Base-by-base conservation (phyloP, 2,888 invertebrate genomes). In the Lomographa bimaculata region DNA sequence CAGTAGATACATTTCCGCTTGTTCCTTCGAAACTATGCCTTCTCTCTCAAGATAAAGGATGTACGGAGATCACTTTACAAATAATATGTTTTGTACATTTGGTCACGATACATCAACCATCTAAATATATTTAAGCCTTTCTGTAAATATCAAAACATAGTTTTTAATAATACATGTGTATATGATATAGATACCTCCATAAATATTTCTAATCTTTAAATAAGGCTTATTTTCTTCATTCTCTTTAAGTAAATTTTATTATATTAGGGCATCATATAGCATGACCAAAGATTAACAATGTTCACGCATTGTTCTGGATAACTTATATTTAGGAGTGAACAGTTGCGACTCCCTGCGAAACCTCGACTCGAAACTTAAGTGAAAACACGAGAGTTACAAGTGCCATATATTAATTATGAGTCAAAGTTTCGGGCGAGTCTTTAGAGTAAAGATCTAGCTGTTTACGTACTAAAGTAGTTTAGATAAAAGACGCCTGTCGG, bases 251-350 rank as follows among this genome's bases (percentile, higher is more conserved):
- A 28, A 37, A 39, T 27, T 46, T 39, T 40, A 39, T 23, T 35
- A 32, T 36, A 21, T 29, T 33, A 37, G 19, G 36, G 32, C 42
- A 30, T 43, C 36, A 43, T 33, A 27, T 43, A 43, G 42, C 25
- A 35, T 37, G 42, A 43, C 32, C 42, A 43, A 42, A 32, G 23
- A 32, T 10, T 27, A 33, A 43, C 42, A 43, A 43, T 43, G 42
- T 43, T 37, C 24, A 44, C 66, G 67, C 85, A 86, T 66, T 85
- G 86, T 89, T 89, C 89, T 89, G 89, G 87, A 89, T 89, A 87
- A 87, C 89, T 89, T 89, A 89, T 86, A 75, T 76, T 70, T 80
- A 80, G 73, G 71, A 64, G 63, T 75, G 64, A 72, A 69, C 58
- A 60, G 60, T 60, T 52, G 37, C 42, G 21, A 24, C 11, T 21